Base-by-base conservation (phyloP, 2,888 invertebrate species). In the Eupeodes latifasciatus region DNA sequence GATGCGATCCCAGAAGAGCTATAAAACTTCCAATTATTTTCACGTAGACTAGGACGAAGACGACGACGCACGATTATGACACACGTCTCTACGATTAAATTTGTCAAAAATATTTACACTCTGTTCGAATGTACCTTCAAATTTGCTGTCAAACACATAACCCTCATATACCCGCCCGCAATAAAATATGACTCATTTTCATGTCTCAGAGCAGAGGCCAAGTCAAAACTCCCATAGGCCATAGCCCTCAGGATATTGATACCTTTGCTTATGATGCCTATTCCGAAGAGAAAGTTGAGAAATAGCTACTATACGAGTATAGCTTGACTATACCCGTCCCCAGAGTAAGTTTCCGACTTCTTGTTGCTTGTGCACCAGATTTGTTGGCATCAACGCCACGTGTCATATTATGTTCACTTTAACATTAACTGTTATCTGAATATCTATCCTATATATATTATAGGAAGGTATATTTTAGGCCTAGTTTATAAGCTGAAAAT, bases 371-470 rank as follows among this genome's bases (percentile, higher is more conserved):
- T 27, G 47, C 34, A n/a, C 34, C 36, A 69, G 75, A 76, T 61
- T 76, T 62, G 75, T 44, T 51, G 62, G 51, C 81, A 59, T 72
- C 82, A 59, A 19, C 19, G 78, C 67, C 83, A 84, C 84, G 86
- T 86, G 86, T 64, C 86, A 75, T 75, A 79, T 86, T 79, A 82
- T 75, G 64, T 79, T 78, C 71, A 64, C 59, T 78, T 78, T 61
- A 44, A 64, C 59, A 74, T 78, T 61, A 44, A 83, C 78, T 74
- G 53, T 78, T 75, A 84, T 84, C 82, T 86, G 44, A 4, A 47
- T 5, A 67, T 49, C 40, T 14, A 16, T 40, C 40, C 40, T 40
- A 40, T 5, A 9, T 5, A 9, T 40, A 5, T 9, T 5, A 40
- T 2, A 40, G 40, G 5, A 40, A 40, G 40, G 40, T 44, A 19